Percentiles rank a stretch among this genome's conserved stretches.
These are phyloP conservation scores for Paradoxurus hermaphroditus DNA, from an alignment of 2,113 vertebrate genomes.

Conservation along the genomic window DNA sequence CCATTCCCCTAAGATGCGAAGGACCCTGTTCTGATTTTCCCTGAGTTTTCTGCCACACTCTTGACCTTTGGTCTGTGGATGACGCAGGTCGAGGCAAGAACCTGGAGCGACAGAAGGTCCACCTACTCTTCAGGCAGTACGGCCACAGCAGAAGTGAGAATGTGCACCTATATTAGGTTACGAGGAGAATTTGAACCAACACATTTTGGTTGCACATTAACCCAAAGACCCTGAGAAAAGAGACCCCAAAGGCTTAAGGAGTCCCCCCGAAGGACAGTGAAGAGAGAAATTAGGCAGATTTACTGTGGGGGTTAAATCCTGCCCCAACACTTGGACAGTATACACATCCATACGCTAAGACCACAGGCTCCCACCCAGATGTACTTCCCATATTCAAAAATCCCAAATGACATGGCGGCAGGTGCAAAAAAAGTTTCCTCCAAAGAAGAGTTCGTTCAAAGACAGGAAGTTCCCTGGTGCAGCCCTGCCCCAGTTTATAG, in stretches of 20 bases:
- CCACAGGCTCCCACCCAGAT: neutral
- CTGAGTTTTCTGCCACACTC: neutral
- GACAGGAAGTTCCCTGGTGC: neutral
- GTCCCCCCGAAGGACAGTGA: neutral
- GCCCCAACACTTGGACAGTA: rapidly evolving
- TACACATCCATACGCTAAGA: neutral
- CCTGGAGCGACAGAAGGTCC: neutral
- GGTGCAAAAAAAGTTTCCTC: neutral
- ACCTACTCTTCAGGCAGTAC: neutral
- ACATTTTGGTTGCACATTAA: neutral
- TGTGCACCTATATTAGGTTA: rapidly evolving
- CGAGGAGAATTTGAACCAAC: neutral
- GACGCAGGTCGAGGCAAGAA: neutral
- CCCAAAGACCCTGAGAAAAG: neutral
- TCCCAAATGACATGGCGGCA: neutral
- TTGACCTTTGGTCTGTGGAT: neutral
- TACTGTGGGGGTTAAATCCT: too few relatives aligned
- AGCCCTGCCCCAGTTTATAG: neutral
- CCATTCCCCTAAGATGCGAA: neutral
- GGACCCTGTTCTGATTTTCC: neutral
- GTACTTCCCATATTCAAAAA: neutral
- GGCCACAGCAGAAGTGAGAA: neutral
- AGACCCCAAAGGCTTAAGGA: neutral
- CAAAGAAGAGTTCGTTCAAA: neutral
- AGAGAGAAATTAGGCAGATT: neutral